Evolutionary conservation across 2,888 invertebrate species (phyloP), one percentile per base, ranked within the genome.

Genomic region (Diarsia mendica): DNA sequence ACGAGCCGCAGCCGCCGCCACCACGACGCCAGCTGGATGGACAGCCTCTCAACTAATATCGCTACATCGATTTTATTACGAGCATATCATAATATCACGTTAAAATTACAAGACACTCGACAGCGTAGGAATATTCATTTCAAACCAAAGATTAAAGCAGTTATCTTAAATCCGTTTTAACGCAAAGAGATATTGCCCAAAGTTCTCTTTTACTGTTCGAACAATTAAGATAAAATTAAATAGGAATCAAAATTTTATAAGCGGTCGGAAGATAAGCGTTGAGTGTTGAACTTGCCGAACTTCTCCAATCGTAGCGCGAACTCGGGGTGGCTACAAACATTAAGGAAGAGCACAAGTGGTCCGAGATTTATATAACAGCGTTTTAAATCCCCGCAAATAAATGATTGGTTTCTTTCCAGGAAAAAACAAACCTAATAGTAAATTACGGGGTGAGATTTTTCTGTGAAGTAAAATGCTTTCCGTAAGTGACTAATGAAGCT

Each of bases 181-280:
- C 90, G 89, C 87, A 85, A 91, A 93, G 92, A 91, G 92, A 92
- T 93, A 92, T 92, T 92, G 83, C 88, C 89, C 87, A 90, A 95
- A 95, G 90, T 95, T 93, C 91, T 88, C 91, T 92, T 94, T 94
- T 91, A 95, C 93, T 92, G 93, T 94, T 93, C 84, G 89, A 93
- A 93, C 93, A 93, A 94, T 95, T 93, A 95, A 95, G 95, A 95
- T 95, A 94, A 95, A 94, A 95, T 95, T 94, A 94, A 93, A 93
- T 93, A 93, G 92, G 92, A 95, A 95, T 95, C 95, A 94, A 95
- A 95, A 96, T 95, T 94, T 95, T 95, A 94, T 94, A 94, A 95
- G 93, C 93, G 93, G 92, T 94, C 91, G 88, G 87, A 91, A 95
- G 95, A 96, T 96, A 95, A 95, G 94, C 94, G 94, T 92, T 93